Conservation (phyloP, 2,888 invertebrate species). For the Thera britannica region DNA sequence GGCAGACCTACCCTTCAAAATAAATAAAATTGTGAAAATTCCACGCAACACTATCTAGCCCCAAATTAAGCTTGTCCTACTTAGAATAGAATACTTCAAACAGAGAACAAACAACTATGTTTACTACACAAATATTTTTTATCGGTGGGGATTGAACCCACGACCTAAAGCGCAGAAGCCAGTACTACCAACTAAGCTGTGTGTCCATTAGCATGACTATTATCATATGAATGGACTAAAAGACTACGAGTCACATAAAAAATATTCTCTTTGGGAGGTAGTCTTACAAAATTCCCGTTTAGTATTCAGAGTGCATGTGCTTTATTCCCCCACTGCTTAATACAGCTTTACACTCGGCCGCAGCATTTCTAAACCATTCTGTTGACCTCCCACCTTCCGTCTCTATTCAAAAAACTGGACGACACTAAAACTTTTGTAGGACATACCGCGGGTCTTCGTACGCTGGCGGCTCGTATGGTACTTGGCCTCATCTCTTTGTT, state of each 20-base stretch:
- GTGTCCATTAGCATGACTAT: conserved; percentile 43
- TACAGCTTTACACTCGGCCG: conserved; percentile 76
- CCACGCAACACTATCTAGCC: too few relatives aligned
- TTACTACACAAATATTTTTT: too few relatives aligned
- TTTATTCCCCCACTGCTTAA: conserved; percentile 80
- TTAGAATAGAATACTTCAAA: too few relatives aligned
- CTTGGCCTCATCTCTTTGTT: conserved; percentile 80
- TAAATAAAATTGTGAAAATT: too few relatives aligned
- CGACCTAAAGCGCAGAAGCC: too few relatives aligned
- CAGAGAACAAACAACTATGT: too few relatives aligned
- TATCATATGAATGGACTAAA: conserved; percentile 66
- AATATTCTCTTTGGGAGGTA: conserved; percentile 43
- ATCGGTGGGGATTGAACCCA: too few relatives aligned
- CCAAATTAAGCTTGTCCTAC: too few relatives aligned
- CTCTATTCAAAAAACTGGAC: conserved; percentile 42
- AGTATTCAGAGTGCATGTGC: conserved; percentile 80
- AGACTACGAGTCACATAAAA: conserved; percentile 59
- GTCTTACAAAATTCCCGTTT: conserved; percentile 69
- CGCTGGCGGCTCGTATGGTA: conserved; percentile 67
- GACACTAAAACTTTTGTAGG: conserved; percentile 36
- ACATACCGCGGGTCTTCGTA: conserved; percentile 55
- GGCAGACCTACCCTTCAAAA: too few relatives aligned
- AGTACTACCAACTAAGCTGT: conserved; percentile 25
- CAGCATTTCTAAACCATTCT: conserved; percentile 60
- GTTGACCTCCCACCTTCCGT: conserved; percentile 51